phyloP scores from a whole-genome alignment of 2,888 invertebrate genomes.

The Rotaria socialis region DNA sequence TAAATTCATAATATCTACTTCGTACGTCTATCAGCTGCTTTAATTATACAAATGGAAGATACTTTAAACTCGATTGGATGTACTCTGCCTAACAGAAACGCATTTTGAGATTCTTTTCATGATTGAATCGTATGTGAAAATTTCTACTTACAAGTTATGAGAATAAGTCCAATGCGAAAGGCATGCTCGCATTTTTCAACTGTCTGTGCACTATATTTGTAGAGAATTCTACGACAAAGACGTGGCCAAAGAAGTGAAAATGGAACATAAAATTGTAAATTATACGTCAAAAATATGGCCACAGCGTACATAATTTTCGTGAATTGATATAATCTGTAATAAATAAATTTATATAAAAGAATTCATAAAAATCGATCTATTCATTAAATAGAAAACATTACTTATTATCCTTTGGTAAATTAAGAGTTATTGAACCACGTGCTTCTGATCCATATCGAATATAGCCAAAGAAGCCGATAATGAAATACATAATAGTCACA shows the following conservation, averaged over 20 bases:
- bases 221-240: conserved; percentile 57
- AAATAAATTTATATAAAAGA: conserved; percentile 47
- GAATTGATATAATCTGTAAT: conserved; percentile 68
- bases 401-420: conserved; percentile 65
- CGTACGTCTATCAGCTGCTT: too few relatives aligned
- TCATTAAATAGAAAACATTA: not conserved
- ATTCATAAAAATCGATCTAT: too few relatives aligned
- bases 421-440: conserved; percentile 77
- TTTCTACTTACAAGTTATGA: not conserved
- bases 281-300: conserved; percentile 84
- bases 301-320: conserved; percentile 78
- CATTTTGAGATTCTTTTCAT: too few relatives aligned
- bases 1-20: too few relatives aligned
- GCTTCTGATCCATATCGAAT: conserved; percentile 78
- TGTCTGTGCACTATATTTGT: conserved; percentile 31
- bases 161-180: not conserved
- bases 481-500: conserved; percentile 75
- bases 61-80: too few relatives aligned
- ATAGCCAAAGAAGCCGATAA: conserved; percentile 85
- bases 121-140: too few relatives aligned
- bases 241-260: conserved; percentile 81
- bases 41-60: too few relatives aligned
- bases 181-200: not conserved
- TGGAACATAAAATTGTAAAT: conserved; percentile 87
- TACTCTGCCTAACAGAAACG: too few relatives aligned